These are phyloP conservation scores for Archocentrus centrarchus DNA, from an alignment of 2,113 vertebrate species.

Conservation along the genomic window DNA sequence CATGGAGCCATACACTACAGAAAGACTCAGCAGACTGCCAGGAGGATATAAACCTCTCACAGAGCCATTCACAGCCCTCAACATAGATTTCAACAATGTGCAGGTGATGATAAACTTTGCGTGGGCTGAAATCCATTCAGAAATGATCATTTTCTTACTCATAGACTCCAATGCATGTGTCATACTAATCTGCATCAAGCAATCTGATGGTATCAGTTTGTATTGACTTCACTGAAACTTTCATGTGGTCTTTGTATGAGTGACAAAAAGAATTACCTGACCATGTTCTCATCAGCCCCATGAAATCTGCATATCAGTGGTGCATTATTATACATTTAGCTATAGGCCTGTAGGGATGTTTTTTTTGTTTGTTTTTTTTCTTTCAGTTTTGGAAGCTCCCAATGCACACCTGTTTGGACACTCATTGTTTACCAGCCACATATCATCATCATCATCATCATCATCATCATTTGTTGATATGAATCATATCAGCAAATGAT, in stretches of 20 bases:
- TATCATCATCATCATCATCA: too few species aligned
- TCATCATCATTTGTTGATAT: too few species aligned
- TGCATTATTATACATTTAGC: conserved; percentile 14
- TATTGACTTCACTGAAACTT: neutral
- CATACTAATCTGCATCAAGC: too few species aligned
- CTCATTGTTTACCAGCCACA: too few species aligned
- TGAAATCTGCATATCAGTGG: too few species aligned
- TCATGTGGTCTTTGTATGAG: neutral
- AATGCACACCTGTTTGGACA: neutral
- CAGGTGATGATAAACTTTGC: conserved; percentile 80
- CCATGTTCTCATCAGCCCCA: neutral
- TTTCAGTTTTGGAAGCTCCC: too few species aligned
- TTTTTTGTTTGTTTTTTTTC: neutral
- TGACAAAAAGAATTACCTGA: neutral
- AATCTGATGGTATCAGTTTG: neutral
- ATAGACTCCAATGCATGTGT: neutral
- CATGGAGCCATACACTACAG: conserved; percentile 94
- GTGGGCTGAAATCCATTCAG: neutral
- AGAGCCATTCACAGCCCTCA: conserved; percentile 87
- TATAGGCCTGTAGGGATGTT: neutral
- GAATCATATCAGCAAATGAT: too few species aligned
- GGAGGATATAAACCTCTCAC: conserved; percentile 90
- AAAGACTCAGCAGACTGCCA: conserved; percentile 90
- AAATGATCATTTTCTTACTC: neutral
- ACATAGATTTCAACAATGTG: conserved; percentile 90